Percentiles rank a stretch among this genome's conserved stretches.
phyloP scores from a whole-genome alignment of 1,140 invertebrate genomes.

The Pinna nobilis region DNA sequence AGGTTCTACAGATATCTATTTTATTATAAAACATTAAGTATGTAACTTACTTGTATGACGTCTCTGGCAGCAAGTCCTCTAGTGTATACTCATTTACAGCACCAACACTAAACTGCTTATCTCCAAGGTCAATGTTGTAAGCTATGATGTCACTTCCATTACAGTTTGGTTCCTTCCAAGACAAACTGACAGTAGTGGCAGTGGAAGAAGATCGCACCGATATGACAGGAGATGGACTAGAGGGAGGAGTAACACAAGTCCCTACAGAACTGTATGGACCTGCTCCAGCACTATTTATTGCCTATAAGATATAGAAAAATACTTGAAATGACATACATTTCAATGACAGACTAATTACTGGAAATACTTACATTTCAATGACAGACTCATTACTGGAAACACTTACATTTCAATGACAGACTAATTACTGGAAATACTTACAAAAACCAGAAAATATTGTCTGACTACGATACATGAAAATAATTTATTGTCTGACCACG shows the following conservation, averaged over 20 bases:
- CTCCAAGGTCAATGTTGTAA: constrained; percentile 86
- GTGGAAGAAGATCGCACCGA: constrained; percentile 79
- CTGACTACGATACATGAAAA: no score
- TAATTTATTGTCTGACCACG: no score
- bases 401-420: no score
- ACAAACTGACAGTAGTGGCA: constrained; percentile 81
- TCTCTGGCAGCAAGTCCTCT: constrained; percentile 77
- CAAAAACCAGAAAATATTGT: no score
- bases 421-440: no score
- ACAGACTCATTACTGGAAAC: no score
- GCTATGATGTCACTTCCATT: constrained; percentile 82
- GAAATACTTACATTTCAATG: no score
- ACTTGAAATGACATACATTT: no score
- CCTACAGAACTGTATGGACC: constrained; percentile 67
- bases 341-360: no score
- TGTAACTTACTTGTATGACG: constrained; percentile 77
- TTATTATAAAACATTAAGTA: neutral
- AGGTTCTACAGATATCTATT: no score
- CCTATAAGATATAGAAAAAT: constrained; percentile 50
- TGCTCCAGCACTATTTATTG: constrained; percentile 71
- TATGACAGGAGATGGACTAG: constrained; percentile 72
- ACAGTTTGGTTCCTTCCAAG: constrained; percentile 83
- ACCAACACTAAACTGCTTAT: constrained; percentile 72
- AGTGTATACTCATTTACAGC: constrained; percentile 70
- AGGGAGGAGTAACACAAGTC: constrained; percentile 67